Evolutionary conservation across 2,113 vertebrate species (phyloP).

Genomic region (Vulpes vulpes): DNA sequence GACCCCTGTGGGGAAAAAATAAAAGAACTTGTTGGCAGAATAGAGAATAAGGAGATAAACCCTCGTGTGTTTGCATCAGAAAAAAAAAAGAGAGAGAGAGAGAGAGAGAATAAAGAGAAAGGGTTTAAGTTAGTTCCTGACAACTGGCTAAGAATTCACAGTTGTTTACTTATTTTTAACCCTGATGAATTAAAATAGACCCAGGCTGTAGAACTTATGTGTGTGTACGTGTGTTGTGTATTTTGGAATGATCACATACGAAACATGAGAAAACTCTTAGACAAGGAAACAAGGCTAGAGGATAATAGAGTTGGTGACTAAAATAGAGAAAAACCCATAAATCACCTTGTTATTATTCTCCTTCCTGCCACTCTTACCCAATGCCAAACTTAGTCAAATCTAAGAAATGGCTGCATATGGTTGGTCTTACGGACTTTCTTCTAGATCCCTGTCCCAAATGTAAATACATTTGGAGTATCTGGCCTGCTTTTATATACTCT

Average conservation of each 20-base stretch:
- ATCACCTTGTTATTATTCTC: not conserved
- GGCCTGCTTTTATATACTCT: not conserved
- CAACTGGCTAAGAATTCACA: not conserved
- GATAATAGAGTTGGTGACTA: not conserved
- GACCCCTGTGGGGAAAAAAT: not conserved
- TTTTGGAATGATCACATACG: not conserved
- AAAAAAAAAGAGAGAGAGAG: too few relatives aligned
- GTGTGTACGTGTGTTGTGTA: not conserved
- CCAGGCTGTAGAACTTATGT: not conserved
- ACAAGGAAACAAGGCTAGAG: not conserved
- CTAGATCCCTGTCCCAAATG: not conserved
- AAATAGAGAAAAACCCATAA: not conserved
- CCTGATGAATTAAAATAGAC: not conserved
- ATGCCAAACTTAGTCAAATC: not conserved
- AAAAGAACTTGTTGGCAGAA: not conserved
- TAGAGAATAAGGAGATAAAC: not conserved
- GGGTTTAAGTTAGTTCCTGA: not conserved
- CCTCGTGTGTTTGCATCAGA: too few relatives aligned
- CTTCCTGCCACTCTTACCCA: not conserved
- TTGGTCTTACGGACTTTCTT: not conserved
- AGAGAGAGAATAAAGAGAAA: not conserved
- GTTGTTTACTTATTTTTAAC: not conserved
- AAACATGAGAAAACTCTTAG: not conserved
- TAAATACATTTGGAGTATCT: not conserved
- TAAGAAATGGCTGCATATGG: not conserved